phyloP scores from a whole-genome alignment of 2,113 vertebrate species.

The human (Homo sapiens) region GRCh38 chr1:200481501-200482000 shows the following conservation, averaged over 20 bases:
- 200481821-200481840: background rate
- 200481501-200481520: fast-evolving
- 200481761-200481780: background rate
- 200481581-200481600: background rate
- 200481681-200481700: background rate
- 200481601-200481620: background rate
- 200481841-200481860: background rate
- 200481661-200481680: fast-evolving
- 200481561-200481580: too few species aligned
- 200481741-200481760: background rate
- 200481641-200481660: background rate
- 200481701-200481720: background rate
- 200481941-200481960: too few species aligned
- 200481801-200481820: background rate
- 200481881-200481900: background rate
- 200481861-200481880: background rate
- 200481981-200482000: background rate
- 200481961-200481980: fast-evolving
- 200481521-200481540: background rate
- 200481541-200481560: background rate
- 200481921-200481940: fast-evolving
- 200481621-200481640: background rate
- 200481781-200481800: background rate
- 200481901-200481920: background rate
- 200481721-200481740: background rate